These are phyloP conservation scores for Cactoblastis cactorum DNA, from an alignment of 2,888 invertebrate species.

Conservation along the genomic window DNA sequence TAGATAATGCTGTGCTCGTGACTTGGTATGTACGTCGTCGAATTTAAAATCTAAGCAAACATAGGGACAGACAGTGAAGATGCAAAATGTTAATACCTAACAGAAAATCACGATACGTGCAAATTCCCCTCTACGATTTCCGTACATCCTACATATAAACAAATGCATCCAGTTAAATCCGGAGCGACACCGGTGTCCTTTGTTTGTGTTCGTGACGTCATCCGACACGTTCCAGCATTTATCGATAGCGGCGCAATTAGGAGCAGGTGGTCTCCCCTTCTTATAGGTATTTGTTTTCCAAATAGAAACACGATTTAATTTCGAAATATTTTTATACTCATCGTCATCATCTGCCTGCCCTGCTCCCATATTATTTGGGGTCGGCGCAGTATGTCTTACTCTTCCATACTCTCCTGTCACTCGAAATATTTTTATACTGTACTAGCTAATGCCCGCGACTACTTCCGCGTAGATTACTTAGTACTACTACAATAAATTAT, in stretches of 20 bases:
- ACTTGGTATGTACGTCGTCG: too few relatives aligned
- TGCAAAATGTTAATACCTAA: background rate
- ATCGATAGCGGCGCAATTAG: background rate
- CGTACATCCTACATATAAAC: background rate
- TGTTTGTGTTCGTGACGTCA: constrained; percentile 10
- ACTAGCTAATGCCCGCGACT: too few relatives aligned
- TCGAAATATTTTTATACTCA: background rate
- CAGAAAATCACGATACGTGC: background rate
- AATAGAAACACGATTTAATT: background rate
- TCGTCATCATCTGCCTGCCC: background rate
- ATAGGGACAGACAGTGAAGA: too few relatives aligned
- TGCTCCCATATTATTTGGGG: too few relatives aligned
- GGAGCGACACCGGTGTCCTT: constrained; percentile 12
- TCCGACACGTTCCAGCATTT: background rate
- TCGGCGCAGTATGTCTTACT: too few relatives aligned
- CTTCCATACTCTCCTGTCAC: too few relatives aligned
- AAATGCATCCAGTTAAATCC: constrained; percentile 10
- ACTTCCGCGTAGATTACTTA: too few relatives aligned
- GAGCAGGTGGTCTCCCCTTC: background rate
- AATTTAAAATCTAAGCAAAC: too few relatives aligned
- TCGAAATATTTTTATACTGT: too few relatives aligned
- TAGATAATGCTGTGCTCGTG: too few relatives aligned
- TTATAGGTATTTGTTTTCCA: background rate
- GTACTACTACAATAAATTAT: too few relatives aligned
- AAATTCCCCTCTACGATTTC: background rate